Evolutionary conservation across 2,797 vertebrate species (phyloP).

Genomic region (Platalea minor): DNA sequence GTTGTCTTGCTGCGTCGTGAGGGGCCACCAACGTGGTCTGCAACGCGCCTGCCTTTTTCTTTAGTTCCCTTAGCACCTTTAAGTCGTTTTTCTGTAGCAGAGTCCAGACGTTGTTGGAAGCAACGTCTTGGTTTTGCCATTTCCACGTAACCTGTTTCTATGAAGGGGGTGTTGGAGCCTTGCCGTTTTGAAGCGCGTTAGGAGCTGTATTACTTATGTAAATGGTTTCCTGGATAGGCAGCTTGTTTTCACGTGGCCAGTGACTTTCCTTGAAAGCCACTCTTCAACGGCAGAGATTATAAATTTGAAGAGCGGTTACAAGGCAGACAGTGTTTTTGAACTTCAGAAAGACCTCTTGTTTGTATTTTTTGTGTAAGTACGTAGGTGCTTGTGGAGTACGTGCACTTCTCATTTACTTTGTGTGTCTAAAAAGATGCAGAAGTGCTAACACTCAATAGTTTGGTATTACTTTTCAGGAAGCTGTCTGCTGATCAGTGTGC

Average conservation of each 20-base stretch:
- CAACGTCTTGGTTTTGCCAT: not conserved
- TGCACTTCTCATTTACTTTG: not conserved
- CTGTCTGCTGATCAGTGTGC: accelerated
- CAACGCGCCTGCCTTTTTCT: accelerated
- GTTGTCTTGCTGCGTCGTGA: accelerated
- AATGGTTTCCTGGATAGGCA: not conserved
- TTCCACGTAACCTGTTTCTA: not conserved
- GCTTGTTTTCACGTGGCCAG: not conserved
- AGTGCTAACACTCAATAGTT: accelerated
- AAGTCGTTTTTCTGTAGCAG: not conserved
- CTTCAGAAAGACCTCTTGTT: not conserved
- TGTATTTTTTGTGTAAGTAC: accelerated
- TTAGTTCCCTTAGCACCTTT: not conserved
- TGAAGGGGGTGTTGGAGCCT: not conserved
- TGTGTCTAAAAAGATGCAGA: not conserved
- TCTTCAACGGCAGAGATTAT: accelerated
- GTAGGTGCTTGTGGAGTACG: accelerated
- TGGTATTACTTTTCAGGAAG: not conserved
- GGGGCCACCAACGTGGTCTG: not conserved
- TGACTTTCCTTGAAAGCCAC: not conserved
- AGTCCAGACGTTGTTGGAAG: accelerated
- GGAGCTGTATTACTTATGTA: not conserved
- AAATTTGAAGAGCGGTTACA: not conserved
- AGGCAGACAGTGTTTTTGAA: not conserved
- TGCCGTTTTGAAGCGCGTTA: accelerated